Conservation (phyloP, 2,888 invertebrate genomes). For the Linnaemya tessellans region DNA sequence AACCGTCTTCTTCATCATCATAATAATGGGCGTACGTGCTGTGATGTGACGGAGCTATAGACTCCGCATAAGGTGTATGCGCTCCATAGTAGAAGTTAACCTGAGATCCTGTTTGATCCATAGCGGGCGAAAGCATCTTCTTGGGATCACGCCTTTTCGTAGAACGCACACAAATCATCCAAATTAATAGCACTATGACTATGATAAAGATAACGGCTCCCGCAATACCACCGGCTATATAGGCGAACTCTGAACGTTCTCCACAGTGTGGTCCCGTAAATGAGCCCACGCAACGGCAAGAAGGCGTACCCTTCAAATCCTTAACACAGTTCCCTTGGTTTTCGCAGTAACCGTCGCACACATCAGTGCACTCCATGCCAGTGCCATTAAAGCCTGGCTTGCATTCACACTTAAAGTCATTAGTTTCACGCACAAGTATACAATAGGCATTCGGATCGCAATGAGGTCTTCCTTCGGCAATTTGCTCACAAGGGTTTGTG, state of each 20-base stretch:
- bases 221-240: slow-evolving; percentile 96
- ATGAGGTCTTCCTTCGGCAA: slow-evolving; percentile 89
- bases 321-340: slow-evolving; percentile 95
- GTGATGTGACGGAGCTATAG: slow-evolving; percentile 97
- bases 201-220: slow-evolving; percentile 97
- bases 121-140: slow-evolving; percentile 94
- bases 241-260: slow-evolving; percentile 97
- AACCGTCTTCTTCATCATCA: slow-evolving; percentile 97
- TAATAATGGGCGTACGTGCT: slow-evolving; percentile 98
- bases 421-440: slow-evolving; percentile 91
- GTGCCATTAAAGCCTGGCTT: slow-evolving; percentile 96
- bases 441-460: slow-evolving; percentile 95
- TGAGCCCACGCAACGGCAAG: slow-evolving; percentile 95
- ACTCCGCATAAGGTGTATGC: slow-evolving; percentile 96
- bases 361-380: slow-evolving; percentile 91
- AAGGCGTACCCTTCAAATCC: slow-evolving; percentile 91
- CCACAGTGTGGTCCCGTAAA: slow-evolving; percentile 95
- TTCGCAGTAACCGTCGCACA: slow-evolving; percentile 93
- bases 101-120: slow-evolving; percentile 96
- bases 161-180: slow-evolving; percentile 98
- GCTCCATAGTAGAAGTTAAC: slow-evolving; percentile 98
- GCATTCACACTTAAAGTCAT: slow-evolving; percentile 95
- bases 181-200: slow-evolving; percentile 94
- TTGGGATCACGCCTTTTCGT: slow-evolving; percentile 94
- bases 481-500: slow-evolving; percentile 94